Base-by-base conservation (phyloP, 2,888 invertebrate genomes). In the Priocnemis perturbator region DNA sequence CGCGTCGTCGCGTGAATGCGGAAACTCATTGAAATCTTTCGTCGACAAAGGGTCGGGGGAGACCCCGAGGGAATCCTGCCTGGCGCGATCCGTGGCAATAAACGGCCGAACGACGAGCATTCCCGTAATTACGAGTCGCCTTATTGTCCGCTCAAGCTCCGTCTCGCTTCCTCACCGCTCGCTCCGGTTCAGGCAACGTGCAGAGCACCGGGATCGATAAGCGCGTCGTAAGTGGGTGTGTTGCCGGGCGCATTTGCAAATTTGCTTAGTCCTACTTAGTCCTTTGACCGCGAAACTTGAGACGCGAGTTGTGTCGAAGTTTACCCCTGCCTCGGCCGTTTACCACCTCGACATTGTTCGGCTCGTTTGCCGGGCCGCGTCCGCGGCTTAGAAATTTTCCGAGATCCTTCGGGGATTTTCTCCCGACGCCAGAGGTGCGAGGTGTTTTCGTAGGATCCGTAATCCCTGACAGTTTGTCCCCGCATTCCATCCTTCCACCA, bases 381-480 rank as follows among this genome's bases (percentile, higher is more conserved):
- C 60, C 67, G 73, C 60, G 68, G 78, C 72, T 76, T 73, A 73
- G 67, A 69, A 71, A 76, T 76, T 76, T 73, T 68, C 70, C 58
- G 65, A 71, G 61, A 56, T 63, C 37, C 21, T 44, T 21, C 44
- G 17, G 53, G 53, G 65, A 69, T 57, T 70, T 69, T 69, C 63
- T 26, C 1, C 21, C 17, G 58, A 63, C 60, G 55, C 70, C 19
- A 26, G 63, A 75, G 72, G 73, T 74, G 73, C 48, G 26, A 76
- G 63, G 57, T 82, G 74, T 80, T 82, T 81, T 80, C 56, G 63
- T 82, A 80, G 72, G 77, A 75, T 50, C 71, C 20, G 21, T 78
- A 75, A 82, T 77, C 76, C 75, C 30, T 56, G 69, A 64, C 68
- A 67, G 67, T 75, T 67, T 77, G 68, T 30, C 67, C 58, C 63